Conservation (phyloP, 2,113 vertebrate genomes). For the Picathartes gymnocephalus region DNA sequence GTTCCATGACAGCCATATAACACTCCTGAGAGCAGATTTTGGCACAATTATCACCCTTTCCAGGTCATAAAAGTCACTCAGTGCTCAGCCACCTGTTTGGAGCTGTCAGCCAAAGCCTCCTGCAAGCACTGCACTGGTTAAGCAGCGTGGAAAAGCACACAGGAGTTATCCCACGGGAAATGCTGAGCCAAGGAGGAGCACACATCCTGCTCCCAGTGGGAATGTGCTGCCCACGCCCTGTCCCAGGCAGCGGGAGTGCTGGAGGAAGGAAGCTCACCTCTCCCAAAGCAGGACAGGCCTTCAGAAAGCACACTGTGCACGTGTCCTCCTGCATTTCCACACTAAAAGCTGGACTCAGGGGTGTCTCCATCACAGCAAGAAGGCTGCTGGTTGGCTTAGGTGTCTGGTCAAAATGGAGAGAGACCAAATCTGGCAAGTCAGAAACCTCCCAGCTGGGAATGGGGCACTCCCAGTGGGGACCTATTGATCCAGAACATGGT, state of each 20-base stretch:
- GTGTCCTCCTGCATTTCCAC: neutral
- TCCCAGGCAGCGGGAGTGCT: neutral
- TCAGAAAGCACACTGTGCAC: neutral
- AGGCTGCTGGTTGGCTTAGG: neutral
- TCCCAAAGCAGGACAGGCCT: neutral
- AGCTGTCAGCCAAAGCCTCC: conserved; percentile 28
- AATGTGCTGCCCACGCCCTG: neutral
- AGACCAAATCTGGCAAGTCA: neutral
- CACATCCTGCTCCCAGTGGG: neutral
- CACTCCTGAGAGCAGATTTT: conserved; percentile 40
- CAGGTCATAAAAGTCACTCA: conserved; percentile 44
- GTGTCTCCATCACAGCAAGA: neutral
- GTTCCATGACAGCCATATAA: conserved; percentile 29
- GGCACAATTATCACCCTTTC: conserved; percentile 35
- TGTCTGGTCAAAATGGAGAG: neutral
- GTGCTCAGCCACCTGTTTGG: conserved; percentile 25
- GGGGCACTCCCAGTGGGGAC: neutral
- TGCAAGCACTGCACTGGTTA: neutral
- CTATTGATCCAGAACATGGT: neutral
- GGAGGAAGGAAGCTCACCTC: neutral
- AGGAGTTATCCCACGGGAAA: neutral
- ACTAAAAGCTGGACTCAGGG: neutral
- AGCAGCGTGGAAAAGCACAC: neutral
- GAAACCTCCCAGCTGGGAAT: neutral
- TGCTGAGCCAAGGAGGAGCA: neutral